Evolutionary conservation across 2,888 invertebrate genomes (phyloP), one percentile per base, ranked within the genome.

Genomic region (Caprella mutica): DNA sequence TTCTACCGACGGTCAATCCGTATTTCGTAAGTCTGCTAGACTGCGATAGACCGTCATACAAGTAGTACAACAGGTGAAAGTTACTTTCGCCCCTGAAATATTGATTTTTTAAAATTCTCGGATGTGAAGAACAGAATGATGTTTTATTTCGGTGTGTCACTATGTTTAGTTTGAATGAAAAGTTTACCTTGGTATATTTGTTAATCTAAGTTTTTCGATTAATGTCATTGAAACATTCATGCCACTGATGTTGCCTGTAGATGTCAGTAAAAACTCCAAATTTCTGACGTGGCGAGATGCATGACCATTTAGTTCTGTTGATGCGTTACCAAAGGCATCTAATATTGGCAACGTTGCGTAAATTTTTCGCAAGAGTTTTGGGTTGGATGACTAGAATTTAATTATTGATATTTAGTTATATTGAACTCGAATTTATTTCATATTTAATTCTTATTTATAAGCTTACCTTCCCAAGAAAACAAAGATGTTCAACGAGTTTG

Each of bases 41-140:
- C 12, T 81, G 77, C 66, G 82, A 81, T 71, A 92, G 78, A 4
- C 83, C 86, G 70, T 92, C 90, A 72, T 89, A 89, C 66, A 91
- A 81, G 71, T 88, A 91, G 74, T 93, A 92, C 65, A 93, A 81
- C 23, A 90, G 80, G 72, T 92, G 85, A 70, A 90, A 93, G 70
- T 90, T 93, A 52, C 87, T 83, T 72, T 92, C 89, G 61, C 79
- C 78, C 77, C 89, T 88, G 72, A n/a, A n/a, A n/a, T n/a, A n/a
- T n/a, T n/a, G n/a, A n/a, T n/a, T n/a, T n/a, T n/a, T n/a, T n/a
- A n/a, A n/a, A n/a, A n/a, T n/a, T n/a, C n/a, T n/a, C n/a, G n/a
- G n/a, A n/a, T n/a, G n/a, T n/a, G n/a, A n/a, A n/a, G n/a, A n/a
- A n/a, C n/a, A n/a, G n/a, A n/a, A n/a, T n/a, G n/a, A n/a, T n/a